phyloP scores from a whole-genome alignment of 2,797 vertebrate genomes.

The Numenius phaeopus region DNA sequence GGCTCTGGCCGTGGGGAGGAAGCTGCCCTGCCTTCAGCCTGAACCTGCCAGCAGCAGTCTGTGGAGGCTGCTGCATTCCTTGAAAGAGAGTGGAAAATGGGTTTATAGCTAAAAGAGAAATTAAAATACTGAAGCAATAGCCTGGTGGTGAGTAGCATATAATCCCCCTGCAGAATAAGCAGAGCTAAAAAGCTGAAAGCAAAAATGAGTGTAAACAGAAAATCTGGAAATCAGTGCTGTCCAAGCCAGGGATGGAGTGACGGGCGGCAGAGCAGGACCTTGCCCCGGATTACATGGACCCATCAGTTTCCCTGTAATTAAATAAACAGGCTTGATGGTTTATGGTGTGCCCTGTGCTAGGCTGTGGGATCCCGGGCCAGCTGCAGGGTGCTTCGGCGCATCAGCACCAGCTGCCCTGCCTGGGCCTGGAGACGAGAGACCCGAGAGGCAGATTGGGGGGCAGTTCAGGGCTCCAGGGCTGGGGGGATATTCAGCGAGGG shows the following conservation, averaged over 20 bases:
- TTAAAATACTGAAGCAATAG: conserved; percentile 2
- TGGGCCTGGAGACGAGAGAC: accelerated
- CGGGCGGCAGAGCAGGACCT: accelerated
- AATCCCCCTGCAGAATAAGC: conserved; percentile 14
- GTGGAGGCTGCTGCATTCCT: background rate
- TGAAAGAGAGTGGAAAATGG: background rate
- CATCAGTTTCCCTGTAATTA: accelerated
- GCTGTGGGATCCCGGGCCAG: background rate
- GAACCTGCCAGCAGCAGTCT: background rate
- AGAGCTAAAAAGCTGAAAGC: conserved; percentile 26
- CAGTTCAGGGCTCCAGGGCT: background rate
- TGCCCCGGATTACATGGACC: accelerated
- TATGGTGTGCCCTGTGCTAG: accelerated
- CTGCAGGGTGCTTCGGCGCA: background rate
- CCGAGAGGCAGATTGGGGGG: accelerated
- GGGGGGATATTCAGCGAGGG: accelerated
- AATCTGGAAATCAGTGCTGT: background rate
- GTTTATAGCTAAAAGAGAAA: conserved; percentile 10
- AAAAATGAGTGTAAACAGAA: conserved; percentile 9
- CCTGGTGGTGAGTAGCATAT: background rate
- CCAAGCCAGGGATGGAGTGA: accelerated
- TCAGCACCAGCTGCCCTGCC: accelerated
- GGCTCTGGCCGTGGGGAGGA: background rate
- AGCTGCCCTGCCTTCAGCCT: background rate
- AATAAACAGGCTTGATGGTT: accelerated